Evolutionary conservation across 2,797 vertebrate genomes (phyloP).

Genomic region (Enteromius fasciolatus): DNA sequence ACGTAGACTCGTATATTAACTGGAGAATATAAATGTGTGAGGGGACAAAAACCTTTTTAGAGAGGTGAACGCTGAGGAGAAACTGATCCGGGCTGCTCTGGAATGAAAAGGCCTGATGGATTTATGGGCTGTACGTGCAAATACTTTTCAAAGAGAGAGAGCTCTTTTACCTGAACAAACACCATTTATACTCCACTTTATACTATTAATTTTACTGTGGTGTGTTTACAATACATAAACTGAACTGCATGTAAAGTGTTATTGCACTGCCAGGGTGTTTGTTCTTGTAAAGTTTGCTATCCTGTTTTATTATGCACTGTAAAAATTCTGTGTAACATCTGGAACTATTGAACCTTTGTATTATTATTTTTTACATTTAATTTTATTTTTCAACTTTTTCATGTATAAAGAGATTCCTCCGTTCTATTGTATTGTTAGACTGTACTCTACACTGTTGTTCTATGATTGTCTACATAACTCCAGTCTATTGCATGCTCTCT

Average conservation of each 20-base stretch:
- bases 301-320: neutral
- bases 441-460: neutral
- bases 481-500: neutral
- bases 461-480: neutral
- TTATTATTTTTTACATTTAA: neutral
- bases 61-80: conserved; percentile 2
- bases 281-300: neutral
- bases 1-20: conserved; percentile 13
- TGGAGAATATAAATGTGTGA: neutral
- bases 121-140: conserved; percentile 2
- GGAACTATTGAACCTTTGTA: neutral
- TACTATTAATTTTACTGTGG: neutral
- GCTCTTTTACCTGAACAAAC: neutral
- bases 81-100: conserved; percentile 5
- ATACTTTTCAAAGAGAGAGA: neutral
- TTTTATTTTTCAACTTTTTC: neutral
- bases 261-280: neutral
- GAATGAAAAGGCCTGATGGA: conserved; percentile 1
- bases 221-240: neutral
- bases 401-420: neutral
- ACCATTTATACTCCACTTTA: neutral
- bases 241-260: neutral
- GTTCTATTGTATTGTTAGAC: neutral
- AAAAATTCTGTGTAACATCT: neutral
- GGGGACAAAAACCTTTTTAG: neutral